A percentile compares a stretch with the other conserved stretches of the same genome.
These are phyloP conservation scores for Drosophila robusta DNA, from an alignment of 2,888 invertebrate species.

Conservation along the genomic window DNA sequence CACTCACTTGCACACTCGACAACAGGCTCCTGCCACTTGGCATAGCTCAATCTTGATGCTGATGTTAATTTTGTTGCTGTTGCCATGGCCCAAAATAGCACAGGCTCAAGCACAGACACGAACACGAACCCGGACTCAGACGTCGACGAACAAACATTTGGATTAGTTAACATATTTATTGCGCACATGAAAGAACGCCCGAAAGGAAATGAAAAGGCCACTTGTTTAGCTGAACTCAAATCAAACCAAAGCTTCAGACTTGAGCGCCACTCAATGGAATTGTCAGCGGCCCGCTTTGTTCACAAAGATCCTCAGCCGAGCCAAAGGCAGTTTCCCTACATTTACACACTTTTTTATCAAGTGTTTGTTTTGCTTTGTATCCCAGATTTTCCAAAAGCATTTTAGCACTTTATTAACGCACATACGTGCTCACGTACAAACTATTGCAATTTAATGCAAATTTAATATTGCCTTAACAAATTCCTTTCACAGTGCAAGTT, in stretches of 20 bases:
- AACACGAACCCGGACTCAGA: background rate
- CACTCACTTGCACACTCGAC: constrained; percentile 15
- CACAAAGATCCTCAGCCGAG: background rate
- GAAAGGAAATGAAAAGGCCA: constrained; percentile 3
- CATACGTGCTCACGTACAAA: no score
- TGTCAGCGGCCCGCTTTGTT: background rate
- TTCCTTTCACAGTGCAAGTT: background rate
- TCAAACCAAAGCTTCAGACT: background rate
- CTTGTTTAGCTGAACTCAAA: background rate
- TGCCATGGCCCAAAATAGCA: constrained; percentile 21
- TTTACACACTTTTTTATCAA: no score
- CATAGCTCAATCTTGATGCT: constrained; percentile 27
- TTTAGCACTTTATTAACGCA: no score
- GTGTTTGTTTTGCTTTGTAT: no score
- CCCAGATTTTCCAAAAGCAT: no score
- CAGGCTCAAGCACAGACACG: background rate
- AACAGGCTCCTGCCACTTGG: constrained; percentile 31
- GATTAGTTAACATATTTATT: constrained; percentile 11
- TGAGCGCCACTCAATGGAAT: background rate
- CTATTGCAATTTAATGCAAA: background rate
- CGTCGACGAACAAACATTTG: constrained; percentile 16
- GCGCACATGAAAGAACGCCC: constrained; percentile 2
- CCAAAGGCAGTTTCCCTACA: no score
- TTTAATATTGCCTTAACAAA: background rate
- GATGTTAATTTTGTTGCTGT: constrained; percentile 32